Conservation (phyloP, 2,797 vertebrate species). For the Thalassophryne amazonica region DNA sequence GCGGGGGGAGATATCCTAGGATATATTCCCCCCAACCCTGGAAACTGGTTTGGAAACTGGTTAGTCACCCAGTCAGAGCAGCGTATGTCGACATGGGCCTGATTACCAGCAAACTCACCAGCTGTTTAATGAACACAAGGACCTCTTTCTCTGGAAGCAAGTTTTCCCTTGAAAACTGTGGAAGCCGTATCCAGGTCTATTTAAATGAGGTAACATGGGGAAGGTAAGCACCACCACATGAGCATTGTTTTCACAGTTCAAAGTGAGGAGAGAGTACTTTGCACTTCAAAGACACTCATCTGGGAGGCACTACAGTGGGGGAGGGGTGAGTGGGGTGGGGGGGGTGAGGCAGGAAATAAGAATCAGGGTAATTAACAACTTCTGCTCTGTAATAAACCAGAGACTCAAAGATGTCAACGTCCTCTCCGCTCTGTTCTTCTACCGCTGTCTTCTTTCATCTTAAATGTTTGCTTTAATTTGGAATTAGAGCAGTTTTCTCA, state of each 20-base stretch:
- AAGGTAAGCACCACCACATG: constrained; percentile 85
- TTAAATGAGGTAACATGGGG: constrained; percentile 86
- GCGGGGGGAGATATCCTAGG: too few species aligned
- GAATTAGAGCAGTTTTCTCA: constrained; percentile 15
- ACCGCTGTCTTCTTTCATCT: constrained; percentile 39
- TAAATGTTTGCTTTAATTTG: constrained; percentile 42
- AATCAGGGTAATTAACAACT: constrained; percentile 90
- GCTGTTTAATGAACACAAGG: constrained; percentile 82
- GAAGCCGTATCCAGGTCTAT: constrained; percentile 84
- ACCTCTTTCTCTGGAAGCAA: constrained; percentile 79
- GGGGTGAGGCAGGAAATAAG: constrained; percentile 85
- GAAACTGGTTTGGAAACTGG: too few species aligned
- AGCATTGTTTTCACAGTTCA: constrained; percentile 88
- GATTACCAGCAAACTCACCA: constrained; percentile 73
- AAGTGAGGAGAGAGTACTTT: constrained; percentile 88
- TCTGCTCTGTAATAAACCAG: constrained; percentile 85
- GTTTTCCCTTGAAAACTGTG: constrained; percentile 81
- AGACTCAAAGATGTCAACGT: constrained; percentile 56
- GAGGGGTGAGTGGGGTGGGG: constrained; percentile 62
- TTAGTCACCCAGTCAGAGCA: constrained; percentile 45
- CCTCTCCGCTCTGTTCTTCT: constrained; percentile 24
- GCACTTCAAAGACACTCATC: constrained; percentile 91
- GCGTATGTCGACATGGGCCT: constrained; percentile 50
- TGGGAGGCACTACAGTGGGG: constrained; percentile 82
- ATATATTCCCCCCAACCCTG: too few species aligned